Evolutionary conservation across 2,888 invertebrate species (phyloP).

Genomic region (Fragum fragum): DNA sequence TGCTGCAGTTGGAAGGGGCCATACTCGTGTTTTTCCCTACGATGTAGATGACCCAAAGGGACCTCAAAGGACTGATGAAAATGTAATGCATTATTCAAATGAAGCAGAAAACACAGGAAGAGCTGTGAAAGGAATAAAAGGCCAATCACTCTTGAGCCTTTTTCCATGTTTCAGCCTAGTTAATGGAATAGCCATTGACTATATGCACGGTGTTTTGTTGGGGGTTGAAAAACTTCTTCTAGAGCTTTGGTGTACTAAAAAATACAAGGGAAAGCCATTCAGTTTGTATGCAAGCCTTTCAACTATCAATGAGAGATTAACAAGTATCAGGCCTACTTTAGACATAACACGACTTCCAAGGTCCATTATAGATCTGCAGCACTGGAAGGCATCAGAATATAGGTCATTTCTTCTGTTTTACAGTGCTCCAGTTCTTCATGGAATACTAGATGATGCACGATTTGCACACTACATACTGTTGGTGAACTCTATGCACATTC

Average conservation of each 20-base stretch:
- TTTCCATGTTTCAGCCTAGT: too few species aligned
- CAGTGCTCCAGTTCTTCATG: slow-evolving; percentile 9
- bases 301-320: background rate
- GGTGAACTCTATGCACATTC: slow-evolving; percentile 24
- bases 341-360: slow-evolving; percentile 27
- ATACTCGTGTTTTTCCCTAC: background rate
- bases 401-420: slow-evolving; percentile 34
- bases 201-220: too few species aligned
- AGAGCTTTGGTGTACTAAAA: background rate
- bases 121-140: too few species aligned
- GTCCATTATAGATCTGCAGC: slow-evolving; percentile 13
- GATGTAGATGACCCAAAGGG: background rate
- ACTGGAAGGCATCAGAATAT: slow-evolving; percentile 33
- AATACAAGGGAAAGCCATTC: background rate
- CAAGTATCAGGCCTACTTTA: slow-evolving; percentile 9
- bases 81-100: background rate
- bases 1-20: background rate
- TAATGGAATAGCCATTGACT: too few species aligned
- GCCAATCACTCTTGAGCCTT: too few species aligned
- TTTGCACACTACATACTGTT: slow-evolving; percentile 30
- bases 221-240: too few species aligned
- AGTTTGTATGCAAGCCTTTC: background rate
- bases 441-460: slow-evolving; percentile 28
- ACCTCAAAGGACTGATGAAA: background rate
- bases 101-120: too few species aligned